phyloP scores from a whole-genome alignment of 64 coral and sea anemone genomes.

The Dendrophyllia cribrosa region DNA sequence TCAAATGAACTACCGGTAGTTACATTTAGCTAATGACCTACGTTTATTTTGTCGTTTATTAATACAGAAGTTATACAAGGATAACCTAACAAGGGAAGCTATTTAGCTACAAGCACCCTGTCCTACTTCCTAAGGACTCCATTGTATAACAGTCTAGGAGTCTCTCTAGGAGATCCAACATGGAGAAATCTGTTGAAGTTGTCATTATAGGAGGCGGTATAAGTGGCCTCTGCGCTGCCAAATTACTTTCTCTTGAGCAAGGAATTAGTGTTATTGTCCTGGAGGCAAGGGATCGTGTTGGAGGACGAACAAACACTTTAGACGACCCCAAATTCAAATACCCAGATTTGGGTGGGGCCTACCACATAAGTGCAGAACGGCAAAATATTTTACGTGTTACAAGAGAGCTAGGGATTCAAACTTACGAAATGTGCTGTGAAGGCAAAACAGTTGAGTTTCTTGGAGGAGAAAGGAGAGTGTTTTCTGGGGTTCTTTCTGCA shows the following conservation, averaged over 20 bases:
- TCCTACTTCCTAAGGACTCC: no score
- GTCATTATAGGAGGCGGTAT: constrained; percentile 88
- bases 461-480: constrained; percentile 66
- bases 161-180: neutral
- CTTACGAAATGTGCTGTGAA: constrained; percentile 73
- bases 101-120: no score
- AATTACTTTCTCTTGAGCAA: constrained; percentile 59
- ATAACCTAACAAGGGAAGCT: no score
- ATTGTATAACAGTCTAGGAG: no score
- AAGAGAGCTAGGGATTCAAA: constrained; percentile 86
- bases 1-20: no score
- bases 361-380: constrained; percentile 76
- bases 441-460: constrained; percentile 80
- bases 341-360: constrained; percentile 78
- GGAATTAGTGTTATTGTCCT: constrained; percentile 70
- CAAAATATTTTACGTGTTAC: constrained; percentile 85
- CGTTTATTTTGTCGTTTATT: no score
- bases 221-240: constrained; percentile 89
- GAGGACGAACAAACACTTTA: constrained; percentile 84
- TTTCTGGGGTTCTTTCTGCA: constrained; percentile 74
- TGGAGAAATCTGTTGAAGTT: constrained; percentile 55
- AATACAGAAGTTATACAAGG: no score
- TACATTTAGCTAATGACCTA: no score
- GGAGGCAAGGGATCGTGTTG: constrained; percentile 89
- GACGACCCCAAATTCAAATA: constrained; percentile 82